Evolutionary conservation across 2,797 vertebrate species (phyloP), one percentile per base, ranked within the genome.

Genomic region (Orientallactaga sibirica): DNA sequence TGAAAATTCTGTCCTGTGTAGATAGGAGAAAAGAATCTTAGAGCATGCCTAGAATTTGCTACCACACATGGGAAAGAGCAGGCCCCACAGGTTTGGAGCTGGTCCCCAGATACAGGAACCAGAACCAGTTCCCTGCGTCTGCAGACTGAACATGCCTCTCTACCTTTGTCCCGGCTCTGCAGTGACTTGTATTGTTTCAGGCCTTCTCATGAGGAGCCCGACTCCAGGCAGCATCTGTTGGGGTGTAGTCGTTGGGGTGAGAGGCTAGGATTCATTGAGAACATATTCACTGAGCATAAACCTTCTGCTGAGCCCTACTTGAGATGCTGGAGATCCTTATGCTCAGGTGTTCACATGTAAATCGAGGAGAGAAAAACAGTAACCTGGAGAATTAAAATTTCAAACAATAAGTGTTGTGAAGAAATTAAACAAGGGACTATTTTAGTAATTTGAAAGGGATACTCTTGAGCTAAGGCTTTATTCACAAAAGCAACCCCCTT

Each of bases 381-480:
- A 90, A 55, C 22, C 62, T 76, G 64, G 62, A 77, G 81, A 76
- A 85, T 76, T 67, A 92, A 86, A 70, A 87, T 82, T 86, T 95
- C 66, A 78, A 52, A 75, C 85, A 52, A 62, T 91, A 68, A 92
- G 82, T 84, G 33, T 86, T 73, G 78, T 1, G 11, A 43, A 94
- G 66, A 90, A 81, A 88, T 81, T 85, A 78, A 93, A 89, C 19
- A 83, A 70, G 22, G 24, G 43, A 29, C 29, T 80, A 33, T 75
- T n/a, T 92, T 90, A 25, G 74, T 92, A 85, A 88, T 37, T 75
- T 92, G 41, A 73, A 43, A 83, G 33, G 66, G 91, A 86, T 88
- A 82, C 58, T 77, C 55, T 68, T 76, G 62, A 71, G 11, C 43
- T 71, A 37, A 92, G 81, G 58, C 11, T n/a, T 33, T 41, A 55